A percentile compares a stretch with the other conserved stretches of the same genome.
Conservation (phyloP, 2,113 vertebrate species). For the Pelecanus crispus region DNA sequence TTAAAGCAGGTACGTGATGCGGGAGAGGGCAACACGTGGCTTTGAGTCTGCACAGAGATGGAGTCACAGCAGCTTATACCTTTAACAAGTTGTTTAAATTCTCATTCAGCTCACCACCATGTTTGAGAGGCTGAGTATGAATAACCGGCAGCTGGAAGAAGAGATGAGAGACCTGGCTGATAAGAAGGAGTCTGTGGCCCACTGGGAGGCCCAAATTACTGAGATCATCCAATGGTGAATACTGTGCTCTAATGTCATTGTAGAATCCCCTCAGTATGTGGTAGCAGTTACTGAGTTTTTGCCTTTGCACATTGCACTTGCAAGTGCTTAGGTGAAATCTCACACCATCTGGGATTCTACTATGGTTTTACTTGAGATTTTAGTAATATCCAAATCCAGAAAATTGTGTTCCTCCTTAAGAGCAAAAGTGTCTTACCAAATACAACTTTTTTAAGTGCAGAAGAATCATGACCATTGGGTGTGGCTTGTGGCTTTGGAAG, state of each 20-base stretch:
- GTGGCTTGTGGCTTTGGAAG: slow-evolving; percentile 16
- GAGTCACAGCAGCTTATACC: not conserved
- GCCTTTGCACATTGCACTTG: not conserved
- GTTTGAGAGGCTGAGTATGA: slow-evolving; percentile 84
- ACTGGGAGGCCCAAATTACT: slow-evolving; percentile 98
- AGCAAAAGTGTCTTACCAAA: not conserved
- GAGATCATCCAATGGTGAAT: slow-evolving; percentile 99
- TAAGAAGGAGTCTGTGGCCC: slow-evolving; percentile 96
- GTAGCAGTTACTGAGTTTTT: not conserved
- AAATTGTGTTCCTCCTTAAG: slow-evolving; percentile 18
- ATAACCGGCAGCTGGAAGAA: slow-evolving; percentile 89
- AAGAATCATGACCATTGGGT: not conserved
- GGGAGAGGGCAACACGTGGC: not conserved
- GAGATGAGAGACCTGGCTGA: slow-evolving; percentile 92
- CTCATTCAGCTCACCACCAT: slow-evolving; percentile 78
- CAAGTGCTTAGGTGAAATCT: not conserved
- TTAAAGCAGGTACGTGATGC: not conserved
- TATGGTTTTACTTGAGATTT: not conserved
- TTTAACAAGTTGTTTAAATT: not conserved
- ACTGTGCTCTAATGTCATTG: not conserved
- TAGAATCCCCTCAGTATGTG: not conserved
- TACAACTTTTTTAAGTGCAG: not conserved
- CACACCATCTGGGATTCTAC: not conserved
- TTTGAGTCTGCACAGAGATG: not conserved
- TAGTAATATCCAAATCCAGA: not conserved